phyloP scores from a whole-genome alignment of 2,113 vertebrate species.

The Nerophis ophidion region DNA sequence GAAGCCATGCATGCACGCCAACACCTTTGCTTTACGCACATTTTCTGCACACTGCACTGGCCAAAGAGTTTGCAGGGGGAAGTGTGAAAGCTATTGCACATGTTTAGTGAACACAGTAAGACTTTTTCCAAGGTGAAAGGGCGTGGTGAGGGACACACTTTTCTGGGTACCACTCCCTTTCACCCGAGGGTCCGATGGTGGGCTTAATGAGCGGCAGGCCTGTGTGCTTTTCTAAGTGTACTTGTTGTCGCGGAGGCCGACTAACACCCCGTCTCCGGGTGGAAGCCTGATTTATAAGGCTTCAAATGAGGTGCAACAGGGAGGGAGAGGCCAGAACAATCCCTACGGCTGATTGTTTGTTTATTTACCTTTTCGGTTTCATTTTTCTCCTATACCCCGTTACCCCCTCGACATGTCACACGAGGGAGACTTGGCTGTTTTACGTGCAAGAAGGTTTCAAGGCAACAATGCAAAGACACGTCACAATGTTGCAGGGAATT shows the following conservation, averaged over 20 bases:
- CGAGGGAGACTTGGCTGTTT: conserved; percentile 12
- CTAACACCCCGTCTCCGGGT: conserved; percentile 65
- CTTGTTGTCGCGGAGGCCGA: conserved; percentile 44
- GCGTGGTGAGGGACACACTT: conserved; percentile 5
- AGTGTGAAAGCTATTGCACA: conserved; percentile 49
- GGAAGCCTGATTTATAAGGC: conserved; percentile 72
- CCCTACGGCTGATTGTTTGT: conserved; percentile 65
- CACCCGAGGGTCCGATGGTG: conserved; percentile 44
- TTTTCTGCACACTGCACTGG: conserved; percentile 50
- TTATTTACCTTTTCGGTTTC: conserved; percentile 63
- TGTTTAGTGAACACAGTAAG: conserved; percentile 46
- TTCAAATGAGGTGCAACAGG: conserved; percentile 69
- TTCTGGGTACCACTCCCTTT: conserved; percentile 7
- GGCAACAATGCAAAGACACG: conserved; percentile 34
- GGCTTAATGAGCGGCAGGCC: conserved; percentile 69
- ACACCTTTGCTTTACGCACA: conserved; percentile 12
- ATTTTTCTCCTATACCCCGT: background rate
- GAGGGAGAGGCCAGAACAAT: conserved; percentile 58
- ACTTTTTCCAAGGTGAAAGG: conserved; percentile 7
- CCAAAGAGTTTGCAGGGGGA: conserved; percentile 26
- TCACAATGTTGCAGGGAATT: background rate
- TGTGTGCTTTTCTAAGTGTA: conserved; percentile 20
- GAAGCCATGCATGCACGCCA: conserved; percentile 8
- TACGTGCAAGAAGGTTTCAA: conserved; percentile 36
- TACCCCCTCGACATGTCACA: conserved; percentile 9